A percentile compares a stretch with the other conserved stretches of the same genome.
Conservation (phyloP, 2,888 invertebrate genomes). For the Rhogogaster chlorosoma region DNA sequence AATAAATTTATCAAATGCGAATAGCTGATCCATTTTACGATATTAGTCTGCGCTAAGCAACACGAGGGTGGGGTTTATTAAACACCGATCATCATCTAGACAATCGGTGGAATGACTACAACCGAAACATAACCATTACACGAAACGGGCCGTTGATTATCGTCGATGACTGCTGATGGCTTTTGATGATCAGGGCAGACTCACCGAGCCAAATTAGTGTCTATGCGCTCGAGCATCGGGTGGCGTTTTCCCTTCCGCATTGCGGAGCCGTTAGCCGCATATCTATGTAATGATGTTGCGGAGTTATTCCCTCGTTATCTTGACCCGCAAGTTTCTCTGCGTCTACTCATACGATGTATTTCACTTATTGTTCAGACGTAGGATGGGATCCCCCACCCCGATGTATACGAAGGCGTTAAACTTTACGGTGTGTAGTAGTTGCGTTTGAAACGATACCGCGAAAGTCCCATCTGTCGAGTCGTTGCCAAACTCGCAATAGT, state of each 20-base stretch:
- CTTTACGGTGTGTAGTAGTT: conserved; percentile 54
- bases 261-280: not conserved
- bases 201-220: conserved; percentile 63
- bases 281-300: not conserved
- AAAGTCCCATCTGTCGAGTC: conserved; percentile 39
- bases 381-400: conserved; percentile 42
- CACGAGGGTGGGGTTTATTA: conserved; percentile 68
- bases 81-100: conserved; percentile 69
- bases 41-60: not conserved
- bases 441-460: conserved; percentile 31
- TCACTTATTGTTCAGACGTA: conserved; percentile 2
- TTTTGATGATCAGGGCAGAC: conserved; percentile 52
- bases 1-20: not conserved
- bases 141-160: conserved; percentile 75
- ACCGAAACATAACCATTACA: conserved; percentile 77
- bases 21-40: not conserved
- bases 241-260: not conserved
- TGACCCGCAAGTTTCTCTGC: not conserved
- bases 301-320: not conserved
- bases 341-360: not conserved
- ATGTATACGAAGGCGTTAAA: conserved; percentile 54
- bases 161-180: conserved; percentile 69
- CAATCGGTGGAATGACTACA: conserved; percentile 77
- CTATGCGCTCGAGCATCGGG: not conserved
- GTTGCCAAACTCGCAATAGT: conserved; percentile 51